Evolutionary conservation across 2,797 vertebrate genomes (phyloP), one percentile per base, ranked within the genome.

Genomic region (Picus viridis): DNA sequence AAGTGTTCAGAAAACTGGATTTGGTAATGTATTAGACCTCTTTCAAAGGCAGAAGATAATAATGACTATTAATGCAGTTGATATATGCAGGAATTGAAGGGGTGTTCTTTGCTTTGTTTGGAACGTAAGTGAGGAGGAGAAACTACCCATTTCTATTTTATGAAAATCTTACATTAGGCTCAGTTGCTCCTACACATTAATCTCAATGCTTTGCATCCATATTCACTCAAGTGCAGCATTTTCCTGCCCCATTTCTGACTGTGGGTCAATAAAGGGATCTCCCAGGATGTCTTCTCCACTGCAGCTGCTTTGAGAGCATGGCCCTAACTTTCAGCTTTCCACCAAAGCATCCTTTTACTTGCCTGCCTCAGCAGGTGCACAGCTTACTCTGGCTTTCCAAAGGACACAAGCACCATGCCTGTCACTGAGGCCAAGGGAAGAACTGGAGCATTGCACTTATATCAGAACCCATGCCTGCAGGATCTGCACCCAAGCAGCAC

Each of bases 81-180:
- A 56, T 78, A 51, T 19, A 43, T 16, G 18, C 9, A 17, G 71
- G 30, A 91, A 47, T 41, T 47, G 49, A 78, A 94, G 27, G 27
- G 27, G 16, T 87, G 57, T 15, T 79, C 61, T 82, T 80, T 95
- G 57, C 67, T 91, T 90, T 90, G 54, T 67, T 78, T 69, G 61
- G 20, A 85, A 49, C 19, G 13, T 23, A 61, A 81, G 5, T 1
- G 3, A 77, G 71, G 61, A 63, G 13, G n/a, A n/a, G 89, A 83
- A 74, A 1, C 45, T 65, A 30, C 14, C 29, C 24, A 59, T 90
- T 91, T 59, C 30, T 73, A 9, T 54, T 82, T 75, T 30, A 45
- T 70, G 30, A 78, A 81, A 76, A 24, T 7, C 27, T 73, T 67
- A 20, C 1, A 1, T 75, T 54, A 54, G 13, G 29, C 51, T 92